Evolutionary conservation across 2,797 vertebrate species (phyloP).

Genomic region (Anguilla marmorata): DNA sequence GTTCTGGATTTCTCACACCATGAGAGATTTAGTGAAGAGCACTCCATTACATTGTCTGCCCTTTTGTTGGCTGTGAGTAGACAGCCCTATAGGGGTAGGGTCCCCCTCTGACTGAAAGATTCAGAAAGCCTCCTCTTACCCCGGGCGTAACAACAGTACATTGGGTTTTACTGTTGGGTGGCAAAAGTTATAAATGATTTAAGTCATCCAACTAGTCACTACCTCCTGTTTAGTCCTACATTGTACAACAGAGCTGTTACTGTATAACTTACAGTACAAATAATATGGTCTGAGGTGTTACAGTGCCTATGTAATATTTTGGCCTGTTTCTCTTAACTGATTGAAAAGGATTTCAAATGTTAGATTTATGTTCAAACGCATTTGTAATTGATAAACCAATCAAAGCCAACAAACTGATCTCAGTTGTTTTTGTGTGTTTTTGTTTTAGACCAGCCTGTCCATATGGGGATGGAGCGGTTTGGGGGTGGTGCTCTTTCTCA

Average conservation of each 20-base stretch:
- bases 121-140: not conserved
- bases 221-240: not conserved
- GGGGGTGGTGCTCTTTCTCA: slow-evolving; percentile 92
- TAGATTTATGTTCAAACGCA: slow-evolving; percentile 20
- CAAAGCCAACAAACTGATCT: slow-evolving; percentile 14
- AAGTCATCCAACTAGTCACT: not conserved
- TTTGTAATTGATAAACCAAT: not conserved
- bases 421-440: slow-evolving; percentile 50
- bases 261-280: not conserved
- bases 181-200: not conserved
- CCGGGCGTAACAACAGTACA: not conserved
- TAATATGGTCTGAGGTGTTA: not conserved
- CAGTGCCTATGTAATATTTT: not conserved
- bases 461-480: slow-evolving; percentile 99
- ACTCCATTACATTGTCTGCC: not conserved
- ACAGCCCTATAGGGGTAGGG: not conserved
- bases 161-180: not conserved
- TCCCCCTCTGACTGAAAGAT: not conserved
- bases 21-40: not conserved
- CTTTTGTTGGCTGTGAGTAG: not conserved
- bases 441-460: slow-evolving; percentile 92
- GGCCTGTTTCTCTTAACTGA: not conserved
- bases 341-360: slow-evolving; percentile 15
- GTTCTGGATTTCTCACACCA: not conserved
- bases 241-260: not conserved